Percentiles rank a stretch among this genome's conserved stretches.
phyloP scores from a whole-genome alignment of 2,888 invertebrate genomes.

The Hydropsyche betteni region DNA sequence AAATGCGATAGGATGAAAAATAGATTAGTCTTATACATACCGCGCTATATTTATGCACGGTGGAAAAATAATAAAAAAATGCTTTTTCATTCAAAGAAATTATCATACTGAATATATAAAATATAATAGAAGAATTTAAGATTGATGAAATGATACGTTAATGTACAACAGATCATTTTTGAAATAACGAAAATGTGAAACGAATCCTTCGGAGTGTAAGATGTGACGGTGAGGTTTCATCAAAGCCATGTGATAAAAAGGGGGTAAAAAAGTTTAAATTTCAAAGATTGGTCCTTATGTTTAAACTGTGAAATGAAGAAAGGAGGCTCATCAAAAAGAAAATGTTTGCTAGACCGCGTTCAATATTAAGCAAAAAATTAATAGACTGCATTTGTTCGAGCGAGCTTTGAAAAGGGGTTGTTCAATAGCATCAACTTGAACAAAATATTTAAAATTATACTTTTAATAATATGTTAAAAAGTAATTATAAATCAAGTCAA shows the following conservation, averaged over 20 bases:
- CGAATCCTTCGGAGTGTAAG: too few relatives aligned
- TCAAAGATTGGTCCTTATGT: slow-evolving; percentile 16
- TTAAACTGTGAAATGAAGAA: slow-evolving; percentile 30
- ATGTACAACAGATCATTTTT: not conserved
- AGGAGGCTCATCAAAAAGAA: slow-evolving; percentile 28
- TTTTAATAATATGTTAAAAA: not conserved
- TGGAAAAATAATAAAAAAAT: not conserved
- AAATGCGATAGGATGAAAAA: slow-evolving; percentile 8
- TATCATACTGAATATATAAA: not conserved
- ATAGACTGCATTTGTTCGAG: slow-evolving; percentile 31
- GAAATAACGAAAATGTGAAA: too few relatives aligned
- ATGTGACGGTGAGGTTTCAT: too few relatives aligned
- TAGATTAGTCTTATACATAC: too few relatives aligned
- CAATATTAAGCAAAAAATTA: slow-evolving; percentile 37
- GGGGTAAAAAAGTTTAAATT: slow-evolving; percentile 3
- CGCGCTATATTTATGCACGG: too few relatives aligned
- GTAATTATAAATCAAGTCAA: too few relatives aligned
- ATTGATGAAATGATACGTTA: not conserved
- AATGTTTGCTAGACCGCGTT: slow-evolving; percentile 31
- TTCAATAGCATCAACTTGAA: not conserved
- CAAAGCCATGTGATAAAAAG: slow-evolving; percentile 12
- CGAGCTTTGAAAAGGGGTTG: slow-evolving; percentile 14
- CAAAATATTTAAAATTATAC: not conserved
- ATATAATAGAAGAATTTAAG: not conserved
- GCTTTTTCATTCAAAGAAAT: slow-evolving; percentile 5